Base-by-base conservation (phyloP, 2,888 invertebrate genomes). In the Dione juno region DNA sequence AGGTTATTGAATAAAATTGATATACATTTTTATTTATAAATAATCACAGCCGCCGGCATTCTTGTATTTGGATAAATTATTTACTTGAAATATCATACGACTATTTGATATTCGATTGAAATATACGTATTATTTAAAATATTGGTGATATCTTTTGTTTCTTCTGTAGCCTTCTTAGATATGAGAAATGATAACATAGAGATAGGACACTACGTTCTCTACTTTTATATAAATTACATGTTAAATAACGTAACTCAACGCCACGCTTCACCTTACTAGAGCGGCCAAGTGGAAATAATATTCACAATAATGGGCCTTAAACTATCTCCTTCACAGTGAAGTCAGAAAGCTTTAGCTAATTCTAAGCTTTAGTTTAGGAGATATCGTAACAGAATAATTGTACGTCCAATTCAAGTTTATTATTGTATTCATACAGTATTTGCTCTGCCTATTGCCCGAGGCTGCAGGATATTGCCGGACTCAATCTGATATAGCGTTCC, bases 11-110 rank as follows among this genome's bases (percentile, higher is more conserved):
- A 45, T 61, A 61, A 61, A 61, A 61, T 35, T 45, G 43, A 43
- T 61, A 61, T 61, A 45, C 45, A 61, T 61, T 61, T 61, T 61
- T 61, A 61, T 61, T 61, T 28, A 28, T 35, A 45, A 43, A 43
- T 61, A 61, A 61, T 35, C 45, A 21, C 28, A 28, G 61, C 61
- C 35, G 0, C 7, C 0, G 11, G 61, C 45, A 14, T 28, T 35
- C 7, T 61, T 35, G 19, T 43, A 61, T 61, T 61, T 61, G 43
- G 43, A 45, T 45, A 10, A 45, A 16, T 35, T 45, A 61, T 61
- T 61, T 41, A 28, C 28, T 61, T 61, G 61, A 43, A 45, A 45
- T 61, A 43, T 61, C 9, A 61, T 43, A 45, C 10, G 54, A 37
- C 2, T 37, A 37, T 57, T 57, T 13, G 37, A 50, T 19, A 11